These are phyloP conservation scores for Pseudochirops corinnae DNA, from an alignment of 2,797 vertebrate genomes.

Conservation along the genomic window DNA sequence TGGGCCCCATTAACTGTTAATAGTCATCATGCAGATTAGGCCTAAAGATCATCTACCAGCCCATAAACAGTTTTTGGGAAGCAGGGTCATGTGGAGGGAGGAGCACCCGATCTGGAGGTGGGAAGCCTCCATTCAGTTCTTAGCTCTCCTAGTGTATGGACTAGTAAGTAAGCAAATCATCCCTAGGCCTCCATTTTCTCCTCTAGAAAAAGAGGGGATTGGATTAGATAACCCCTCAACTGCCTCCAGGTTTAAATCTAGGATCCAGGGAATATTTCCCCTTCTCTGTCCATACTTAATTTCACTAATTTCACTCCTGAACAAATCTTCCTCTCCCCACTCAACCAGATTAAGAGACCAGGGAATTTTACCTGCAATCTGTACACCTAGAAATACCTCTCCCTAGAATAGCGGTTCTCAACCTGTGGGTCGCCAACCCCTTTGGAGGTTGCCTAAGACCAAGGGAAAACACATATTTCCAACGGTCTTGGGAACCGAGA, in stretches of 20 bases:
- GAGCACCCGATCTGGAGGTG: neutral
- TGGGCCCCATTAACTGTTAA: slow-evolving; percentile 12
- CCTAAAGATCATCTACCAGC: neutral
- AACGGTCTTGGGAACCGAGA: no score
- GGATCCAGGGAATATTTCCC: neutral
- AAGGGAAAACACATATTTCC: no score
- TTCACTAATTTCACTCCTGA: neutral
- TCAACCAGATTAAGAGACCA: neutral
- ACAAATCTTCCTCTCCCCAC: neutral
- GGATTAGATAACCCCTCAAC: neutral
- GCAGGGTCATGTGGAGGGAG: neutral
- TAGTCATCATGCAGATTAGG: neutral
- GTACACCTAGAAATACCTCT: neutral
- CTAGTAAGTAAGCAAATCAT: neutral
- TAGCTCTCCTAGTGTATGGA: neutral
- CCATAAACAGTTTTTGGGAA: neutral
- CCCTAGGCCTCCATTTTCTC: neutral
- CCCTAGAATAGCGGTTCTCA: neutral
- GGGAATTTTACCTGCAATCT: neutral
- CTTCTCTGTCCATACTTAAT: neutral
- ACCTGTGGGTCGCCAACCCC: no score
- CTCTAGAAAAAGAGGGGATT: neutral
- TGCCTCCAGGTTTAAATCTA: neutral
- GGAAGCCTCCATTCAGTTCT: neutral
- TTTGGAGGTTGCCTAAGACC: no score